phyloP scores from a whole-genome alignment of 2,113 vertebrate genomes.

The cattle (Bos taurus) region DNA sequence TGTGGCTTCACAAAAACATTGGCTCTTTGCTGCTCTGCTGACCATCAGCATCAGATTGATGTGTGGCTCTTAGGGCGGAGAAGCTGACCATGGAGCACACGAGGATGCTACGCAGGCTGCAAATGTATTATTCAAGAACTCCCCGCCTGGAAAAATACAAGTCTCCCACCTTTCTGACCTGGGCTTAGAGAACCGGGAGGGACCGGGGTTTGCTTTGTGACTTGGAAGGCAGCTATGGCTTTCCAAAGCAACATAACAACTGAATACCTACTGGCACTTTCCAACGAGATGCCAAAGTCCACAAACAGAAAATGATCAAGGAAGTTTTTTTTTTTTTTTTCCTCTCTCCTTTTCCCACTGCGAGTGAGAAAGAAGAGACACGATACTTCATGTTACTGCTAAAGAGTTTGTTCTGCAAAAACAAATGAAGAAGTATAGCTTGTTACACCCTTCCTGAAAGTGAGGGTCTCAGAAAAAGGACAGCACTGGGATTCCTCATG shows the following conservation, averaged over 20 bases:
- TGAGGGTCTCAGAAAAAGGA: neutral
- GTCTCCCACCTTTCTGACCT: constrained; percentile 58
- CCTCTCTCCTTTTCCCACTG: constrained; percentile 57
- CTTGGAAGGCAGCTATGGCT: neutral
- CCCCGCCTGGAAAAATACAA: constrained; percentile 42
- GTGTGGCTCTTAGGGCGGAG: constrained; percentile 39
- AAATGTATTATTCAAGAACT: constrained; percentile 56
- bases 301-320: constrained; percentile 49
- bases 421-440: constrained; percentile 28
- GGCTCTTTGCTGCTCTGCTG: constrained; percentile 40
- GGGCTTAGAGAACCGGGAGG: neutral
- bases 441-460: constrained; percentile 44
- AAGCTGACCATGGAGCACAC: constrained; percentile 21
- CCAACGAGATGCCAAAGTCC: constrained; percentile 67
- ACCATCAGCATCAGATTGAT: constrained; percentile 46
- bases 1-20: constrained; percentile 63
- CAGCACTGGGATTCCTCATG: neutral
- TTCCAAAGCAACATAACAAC: neutral
- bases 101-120: constrained; percentile 59
- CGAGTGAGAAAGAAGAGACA: constrained; percentile 54
- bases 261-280: constrained; percentile 59
- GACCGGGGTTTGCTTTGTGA: constrained; percentile 40
- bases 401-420: neutral
- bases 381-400: constrained; percentile 37
- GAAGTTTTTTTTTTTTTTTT: neutral